These are phyloP conservation scores for Euplexia lucipara DNA, from an alignment of 2,888 invertebrate genomes.

Conservation along the genomic window DNA sequence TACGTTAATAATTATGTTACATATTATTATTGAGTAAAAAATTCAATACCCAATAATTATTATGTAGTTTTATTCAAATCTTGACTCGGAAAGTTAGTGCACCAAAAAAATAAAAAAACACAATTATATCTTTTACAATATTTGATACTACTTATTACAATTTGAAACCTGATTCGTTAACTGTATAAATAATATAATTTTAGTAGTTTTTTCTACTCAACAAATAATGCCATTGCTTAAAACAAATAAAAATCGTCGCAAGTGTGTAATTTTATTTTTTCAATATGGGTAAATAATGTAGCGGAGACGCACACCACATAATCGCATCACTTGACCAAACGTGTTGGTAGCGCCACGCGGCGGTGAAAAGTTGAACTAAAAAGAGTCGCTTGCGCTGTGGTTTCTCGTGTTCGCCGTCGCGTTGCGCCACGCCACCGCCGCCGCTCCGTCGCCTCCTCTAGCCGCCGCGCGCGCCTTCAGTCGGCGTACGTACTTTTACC, in stretches of 20 bases:
- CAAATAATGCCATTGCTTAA: neutral
- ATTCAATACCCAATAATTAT: too few species aligned
- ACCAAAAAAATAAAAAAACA: too few species aligned
- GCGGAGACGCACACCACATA: slow-evolving; percentile 46
- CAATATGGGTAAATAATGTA: slow-evolving; percentile 48
- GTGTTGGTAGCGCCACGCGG: slow-evolving; percentile 75
- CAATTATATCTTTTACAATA: too few species aligned
- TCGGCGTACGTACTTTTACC: slow-evolving; percentile 74
- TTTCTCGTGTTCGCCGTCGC: slow-evolving; percentile 71
- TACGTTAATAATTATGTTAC: too few species aligned
- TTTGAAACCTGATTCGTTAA: too few species aligned
- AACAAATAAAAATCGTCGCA: neutral
- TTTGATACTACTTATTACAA: too few species aligned
- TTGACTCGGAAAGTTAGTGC: too few species aligned
- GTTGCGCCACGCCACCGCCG: slow-evolving; percentile 66
- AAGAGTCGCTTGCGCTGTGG: slow-evolving; percentile 68
- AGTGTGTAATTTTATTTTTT: slow-evolving; percentile 11
- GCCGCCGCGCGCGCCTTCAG: slow-evolving; percentile 70
- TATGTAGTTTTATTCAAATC: too few species aligned
- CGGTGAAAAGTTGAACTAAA: slow-evolving; percentile 71
- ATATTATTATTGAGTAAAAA: too few species aligned
- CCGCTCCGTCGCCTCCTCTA: slow-evolving; percentile 65
- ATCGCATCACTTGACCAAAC: slow-evolving; percentile 64
- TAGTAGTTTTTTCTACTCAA: neutral
- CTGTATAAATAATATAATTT: too few species aligned